Percentiles rank a stretch among this genome's conserved stretches.
phyloP scores from a whole-genome alignment of 2,888 invertebrate genomes.

The Rhagophthalmus giganteus region DNA sequence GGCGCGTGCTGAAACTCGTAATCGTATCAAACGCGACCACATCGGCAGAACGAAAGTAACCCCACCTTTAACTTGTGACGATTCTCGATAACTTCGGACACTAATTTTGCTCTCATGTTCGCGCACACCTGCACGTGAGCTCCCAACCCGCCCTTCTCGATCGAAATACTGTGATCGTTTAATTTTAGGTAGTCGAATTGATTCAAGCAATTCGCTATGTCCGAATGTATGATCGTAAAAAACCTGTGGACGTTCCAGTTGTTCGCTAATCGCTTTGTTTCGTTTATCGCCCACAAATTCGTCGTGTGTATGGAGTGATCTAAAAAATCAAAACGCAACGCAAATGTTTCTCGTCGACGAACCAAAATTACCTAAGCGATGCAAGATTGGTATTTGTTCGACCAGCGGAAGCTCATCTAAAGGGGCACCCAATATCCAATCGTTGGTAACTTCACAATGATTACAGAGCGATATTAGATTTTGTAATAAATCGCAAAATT shows the following conservation, averaged over 20 bases:
- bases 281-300: slow-evolving; percentile 75
- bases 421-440: slow-evolving; percentile 72
- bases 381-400: slow-evolving; percentile 79
- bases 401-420: slow-evolving; percentile 77
- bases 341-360: too few relatives aligned
- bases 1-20: slow-evolving; percentile 66
- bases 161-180: slow-evolving; percentile 63
- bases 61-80: slow-evolving; percentile 73
- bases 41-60: not conserved
- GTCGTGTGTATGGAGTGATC: slow-evolving; percentile 81
- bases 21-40: too few relatives aligned
- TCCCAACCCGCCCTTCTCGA: slow-evolving; percentile 61
- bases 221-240: slow-evolving; percentile 68
- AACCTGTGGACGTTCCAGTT: slow-evolving; percentile 77
- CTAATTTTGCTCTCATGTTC: slow-evolving; percentile 77
- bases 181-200: slow-evolving; percentile 62
- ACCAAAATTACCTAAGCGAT: slow-evolving; percentile 72
- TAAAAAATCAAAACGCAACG: too few relatives aligned
- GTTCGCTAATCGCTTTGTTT: slow-evolving; percentile 72
- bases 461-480: slow-evolving; percentile 73
- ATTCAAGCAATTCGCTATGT: slow-evolving; percentile 65
- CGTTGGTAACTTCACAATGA: slow-evolving; percentile 73
- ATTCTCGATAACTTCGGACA: slow-evolving; percentile 77
- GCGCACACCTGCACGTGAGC: slow-evolving; percentile 80
- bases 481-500: slow-evolving; percentile 68